These are phyloP conservation scores for Iguana delicatissima DNA, from an alignment of 2,797 vertebrate species.

Conservation along the genomic window DNA sequence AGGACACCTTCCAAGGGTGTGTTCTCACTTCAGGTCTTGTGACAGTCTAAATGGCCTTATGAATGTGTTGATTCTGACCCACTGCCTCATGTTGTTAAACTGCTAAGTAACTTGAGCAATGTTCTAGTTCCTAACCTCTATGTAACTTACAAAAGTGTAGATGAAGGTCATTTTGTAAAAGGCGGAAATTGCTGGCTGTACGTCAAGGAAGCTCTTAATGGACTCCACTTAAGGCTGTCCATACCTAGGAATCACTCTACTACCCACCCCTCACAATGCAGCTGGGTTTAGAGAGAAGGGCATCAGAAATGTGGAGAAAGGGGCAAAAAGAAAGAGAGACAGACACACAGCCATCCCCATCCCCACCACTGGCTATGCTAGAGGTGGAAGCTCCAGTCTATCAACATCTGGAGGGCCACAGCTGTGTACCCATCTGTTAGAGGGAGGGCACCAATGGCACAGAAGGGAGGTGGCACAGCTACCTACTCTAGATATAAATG, in stretches of 20 bases:
- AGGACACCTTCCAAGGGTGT: constrained; percentile 54
- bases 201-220: not conserved
- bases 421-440: too few relatives aligned
- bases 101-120: constrained; percentile 59
- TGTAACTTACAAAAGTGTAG: constrained; percentile 29
- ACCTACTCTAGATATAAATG: too few relatives aligned
- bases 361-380: not conserved
- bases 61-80: constrained; percentile 56
- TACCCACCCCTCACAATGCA: constrained; percentile 25
- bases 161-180: not conserved
- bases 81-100: constrained; percentile 61
- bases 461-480: not conserved
- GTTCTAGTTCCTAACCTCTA: constrained; percentile 55
- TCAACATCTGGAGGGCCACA: not conserved
- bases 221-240: not conserved
- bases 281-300: not conserved
- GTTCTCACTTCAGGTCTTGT: constrained; percentile 55
- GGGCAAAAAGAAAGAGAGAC: not conserved
- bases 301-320: not conserved
- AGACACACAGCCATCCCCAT: too few relatives aligned
- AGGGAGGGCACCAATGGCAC: not conserved
- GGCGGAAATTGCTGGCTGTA: too few relatives aligned
- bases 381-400: not conserved
- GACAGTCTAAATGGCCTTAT: constrained; percentile 60
- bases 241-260: not conserved